Evolutionary conservation across 2,888 invertebrate species (phyloP).

Genomic region (Leistus spinibarbis): DNA sequence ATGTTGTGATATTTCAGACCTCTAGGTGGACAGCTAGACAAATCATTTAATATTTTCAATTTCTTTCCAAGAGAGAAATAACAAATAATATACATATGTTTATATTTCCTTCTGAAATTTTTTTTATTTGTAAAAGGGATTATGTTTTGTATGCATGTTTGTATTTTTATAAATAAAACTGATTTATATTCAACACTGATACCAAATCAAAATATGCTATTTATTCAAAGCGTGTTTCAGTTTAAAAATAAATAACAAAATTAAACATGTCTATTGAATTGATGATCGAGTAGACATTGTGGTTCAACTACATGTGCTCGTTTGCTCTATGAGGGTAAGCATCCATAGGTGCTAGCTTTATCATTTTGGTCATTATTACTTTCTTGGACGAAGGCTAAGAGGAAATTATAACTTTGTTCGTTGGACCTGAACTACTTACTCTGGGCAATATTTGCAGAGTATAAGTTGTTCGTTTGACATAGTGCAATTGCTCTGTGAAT

Average conservation of each 20-base stretch:
- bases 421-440: no score
- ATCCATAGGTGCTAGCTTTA: no score
- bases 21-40: neutral
- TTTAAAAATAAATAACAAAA: neutral
- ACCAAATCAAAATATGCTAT: conserved; percentile 28
- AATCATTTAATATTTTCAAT: neutral
- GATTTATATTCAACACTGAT: conserved; percentile 36
- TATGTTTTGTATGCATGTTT: neutral
- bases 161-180: conserved; percentile 15
- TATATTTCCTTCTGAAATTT: neutral
- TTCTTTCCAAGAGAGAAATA: neutral
- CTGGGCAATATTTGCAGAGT: no score
- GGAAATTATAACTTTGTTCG: no score
- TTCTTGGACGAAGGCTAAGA: no score
- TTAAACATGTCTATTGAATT: neutral
- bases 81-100: neutral
- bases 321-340: no score
- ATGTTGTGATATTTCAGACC: neutral
- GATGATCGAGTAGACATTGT: neutral
- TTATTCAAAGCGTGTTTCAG: conserved; percentile 19
- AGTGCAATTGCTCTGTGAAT: no score
- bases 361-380: no score
- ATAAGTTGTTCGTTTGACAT: no score
- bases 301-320: no score
- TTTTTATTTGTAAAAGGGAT: neutral